A percentile compares a stretch with the other conserved stretches of the same genome.
These are phyloP conservation scores for Aphis gossypii DNA, from an alignment of 1,140 invertebrate species.

Conservation along the genomic window DNA sequence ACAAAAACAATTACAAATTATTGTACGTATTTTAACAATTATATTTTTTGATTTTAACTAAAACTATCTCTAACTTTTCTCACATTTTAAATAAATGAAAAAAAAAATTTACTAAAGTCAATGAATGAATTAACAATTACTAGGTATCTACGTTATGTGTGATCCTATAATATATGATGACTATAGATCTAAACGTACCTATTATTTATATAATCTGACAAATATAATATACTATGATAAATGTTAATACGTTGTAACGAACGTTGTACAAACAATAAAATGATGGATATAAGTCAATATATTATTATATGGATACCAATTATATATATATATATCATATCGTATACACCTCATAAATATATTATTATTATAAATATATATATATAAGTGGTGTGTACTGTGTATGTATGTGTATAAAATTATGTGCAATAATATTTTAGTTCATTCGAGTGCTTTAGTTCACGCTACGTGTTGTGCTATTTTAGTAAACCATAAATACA, in stretches of 20 bases:
- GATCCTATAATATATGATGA: background rate
- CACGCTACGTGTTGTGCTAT: background rate
- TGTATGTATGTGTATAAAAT: background rate
- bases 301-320: background rate
- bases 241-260: background rate
- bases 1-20: too few relatives aligned
- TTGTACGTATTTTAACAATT: too few relatives aligned
- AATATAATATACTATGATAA: background rate
- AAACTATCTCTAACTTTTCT: too few relatives aligned
- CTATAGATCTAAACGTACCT: background rate
- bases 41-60: too few relatives aligned
- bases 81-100: too few relatives aligned
- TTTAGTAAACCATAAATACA: conserved; percentile 12
- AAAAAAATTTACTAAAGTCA: too few relatives aligned
- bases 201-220: background rate
- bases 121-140: too few relatives aligned
- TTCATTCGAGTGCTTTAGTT: conserved; percentile 11
- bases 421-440: background rate
- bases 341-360: too few relatives aligned
- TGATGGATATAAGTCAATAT: background rate
- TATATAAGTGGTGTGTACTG: background rate
- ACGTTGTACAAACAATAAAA: background rate
- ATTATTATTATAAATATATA: too few relatives aligned
- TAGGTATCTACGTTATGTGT: background rate
- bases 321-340: background rate